Conservation (phyloP, 2,797 vertebrate genomes). For the Ammospiza maritima region DNA sequence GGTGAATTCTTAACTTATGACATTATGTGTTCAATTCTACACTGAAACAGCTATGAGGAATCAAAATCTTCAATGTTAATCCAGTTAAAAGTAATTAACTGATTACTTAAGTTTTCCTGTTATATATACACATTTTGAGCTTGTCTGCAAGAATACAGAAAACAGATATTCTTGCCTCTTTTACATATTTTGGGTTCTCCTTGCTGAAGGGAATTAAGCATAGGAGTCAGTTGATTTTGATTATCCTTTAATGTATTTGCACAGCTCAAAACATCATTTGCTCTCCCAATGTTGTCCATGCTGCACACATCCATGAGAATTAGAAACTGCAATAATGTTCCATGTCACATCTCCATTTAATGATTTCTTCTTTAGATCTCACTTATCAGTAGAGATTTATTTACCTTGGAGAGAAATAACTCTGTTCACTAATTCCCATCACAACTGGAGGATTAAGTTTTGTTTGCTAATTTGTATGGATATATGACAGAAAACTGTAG, state of each 20-base stretch:
- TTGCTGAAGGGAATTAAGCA: background rate
- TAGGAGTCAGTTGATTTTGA: background rate
- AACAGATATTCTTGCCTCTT: background rate
- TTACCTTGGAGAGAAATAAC: background rate
- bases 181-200: background rate
- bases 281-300: rapidly evolving
- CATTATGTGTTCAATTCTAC: background rate
- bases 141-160: background rate
- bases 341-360: background rate
- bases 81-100: background rate
- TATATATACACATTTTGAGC: background rate
- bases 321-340: background rate
- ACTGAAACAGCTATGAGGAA: background rate
- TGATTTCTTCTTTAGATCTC: background rate
- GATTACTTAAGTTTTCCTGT: background rate
- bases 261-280: background rate
- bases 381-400: background rate
- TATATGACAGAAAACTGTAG: background rate
- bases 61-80: background rate
- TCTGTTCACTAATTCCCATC: background rate
- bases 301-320: background rate
- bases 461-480: background rate
- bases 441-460: background rate
- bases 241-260: background rate
- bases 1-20: background rate